A percentile compares a stretch with the other conserved stretches of the same genome.
phyloP scores from a whole-genome alignment of 2,113 vertebrate species.

The Uria aalge region DNA sequence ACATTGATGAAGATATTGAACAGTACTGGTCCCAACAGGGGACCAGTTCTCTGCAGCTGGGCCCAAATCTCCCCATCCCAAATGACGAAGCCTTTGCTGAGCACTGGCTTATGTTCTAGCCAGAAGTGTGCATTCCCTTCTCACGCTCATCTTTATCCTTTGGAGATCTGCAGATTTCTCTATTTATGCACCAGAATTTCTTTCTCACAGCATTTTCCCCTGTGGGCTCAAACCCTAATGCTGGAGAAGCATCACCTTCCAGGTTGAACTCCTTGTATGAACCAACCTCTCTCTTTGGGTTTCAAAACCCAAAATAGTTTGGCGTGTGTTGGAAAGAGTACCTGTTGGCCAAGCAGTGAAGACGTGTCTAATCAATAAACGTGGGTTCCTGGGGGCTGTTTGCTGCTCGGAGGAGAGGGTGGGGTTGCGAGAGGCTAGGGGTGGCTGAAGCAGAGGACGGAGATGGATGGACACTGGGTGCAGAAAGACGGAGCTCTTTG shows the following conservation, averaged over 20 bases:
- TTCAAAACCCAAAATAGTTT: neutral
- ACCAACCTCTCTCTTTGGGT: neutral
- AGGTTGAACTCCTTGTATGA: neutral
- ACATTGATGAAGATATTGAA: no score
- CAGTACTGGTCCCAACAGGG: neutral
- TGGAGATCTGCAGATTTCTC: neutral
- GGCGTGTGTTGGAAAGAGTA: accelerated
- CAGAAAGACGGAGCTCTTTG: accelerated
- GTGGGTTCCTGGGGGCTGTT: neutral
- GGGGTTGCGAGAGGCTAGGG: neutral
- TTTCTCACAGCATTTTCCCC: neutral
- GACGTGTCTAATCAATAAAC: neutral
- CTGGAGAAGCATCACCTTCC: neutral
- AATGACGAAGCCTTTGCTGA: neutral
- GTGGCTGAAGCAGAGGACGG: neutral
- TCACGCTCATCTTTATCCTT: neutral
- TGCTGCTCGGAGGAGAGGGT: neutral
- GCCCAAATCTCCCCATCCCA: neutral
- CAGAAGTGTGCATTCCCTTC: neutral
- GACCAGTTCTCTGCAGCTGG: neutral
- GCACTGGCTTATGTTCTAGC: neutral
- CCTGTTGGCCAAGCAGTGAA: neutral
- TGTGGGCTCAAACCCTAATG: neutral
- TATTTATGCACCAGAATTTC: neutral
- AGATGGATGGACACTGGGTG: neutral